These are phyloP conservation scores for Mesopsocus fuscifrons DNA, from an alignment of 2,888 invertebrate species.

Conservation along the genomic window DNA sequence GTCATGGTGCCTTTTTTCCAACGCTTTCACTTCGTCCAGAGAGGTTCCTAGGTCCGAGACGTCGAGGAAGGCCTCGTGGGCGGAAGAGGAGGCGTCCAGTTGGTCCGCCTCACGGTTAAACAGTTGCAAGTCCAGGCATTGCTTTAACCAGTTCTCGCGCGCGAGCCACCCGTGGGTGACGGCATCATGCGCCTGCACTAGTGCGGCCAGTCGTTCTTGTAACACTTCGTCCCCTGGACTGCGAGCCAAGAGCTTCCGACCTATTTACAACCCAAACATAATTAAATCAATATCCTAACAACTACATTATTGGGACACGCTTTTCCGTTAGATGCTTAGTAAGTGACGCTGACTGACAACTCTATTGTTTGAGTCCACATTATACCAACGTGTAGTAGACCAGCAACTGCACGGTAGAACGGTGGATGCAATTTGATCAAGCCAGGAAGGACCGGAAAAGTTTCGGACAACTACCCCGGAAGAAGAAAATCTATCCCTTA, in stretches of 20 bases:
- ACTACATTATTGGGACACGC: no score
- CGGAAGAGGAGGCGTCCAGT: slow-evolving; percentile 85
- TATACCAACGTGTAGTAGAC: no score
- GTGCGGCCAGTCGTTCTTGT: slow-evolving; percentile 46
- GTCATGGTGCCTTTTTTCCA: slow-evolving; percentile 83
- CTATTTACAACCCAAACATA: no score
- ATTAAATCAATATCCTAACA: no score
- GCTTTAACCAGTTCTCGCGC: slow-evolving; percentile 69
- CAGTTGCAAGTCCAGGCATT: slow-evolving; percentile 72
- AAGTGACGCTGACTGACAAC: no score
- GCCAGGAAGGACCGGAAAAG: no score
- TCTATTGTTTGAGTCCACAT: no score
- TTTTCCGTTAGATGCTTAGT: no score
- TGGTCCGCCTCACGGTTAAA: slow-evolving; percentile 95
- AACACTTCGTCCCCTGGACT: slow-evolving; percentile 62
- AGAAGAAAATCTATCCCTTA: no score
- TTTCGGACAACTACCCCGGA: no score
- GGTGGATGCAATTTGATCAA: no score
- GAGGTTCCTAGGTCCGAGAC: slow-evolving; percentile 74
- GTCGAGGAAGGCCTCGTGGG: slow-evolving; percentile 85
- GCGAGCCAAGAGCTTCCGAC: slow-evolving; percentile 48
- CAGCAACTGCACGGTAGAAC: no score
- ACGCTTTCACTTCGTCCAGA: slow-evolving; percentile 77
- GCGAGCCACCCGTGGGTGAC: slow-evolving; percentile 65
- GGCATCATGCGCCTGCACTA: slow-evolving; percentile 55